These are phyloP conservation scores for Megastigmus dorsalis DNA, from an alignment of 2,888 invertebrate genomes.

Conservation along the genomic window DNA sequence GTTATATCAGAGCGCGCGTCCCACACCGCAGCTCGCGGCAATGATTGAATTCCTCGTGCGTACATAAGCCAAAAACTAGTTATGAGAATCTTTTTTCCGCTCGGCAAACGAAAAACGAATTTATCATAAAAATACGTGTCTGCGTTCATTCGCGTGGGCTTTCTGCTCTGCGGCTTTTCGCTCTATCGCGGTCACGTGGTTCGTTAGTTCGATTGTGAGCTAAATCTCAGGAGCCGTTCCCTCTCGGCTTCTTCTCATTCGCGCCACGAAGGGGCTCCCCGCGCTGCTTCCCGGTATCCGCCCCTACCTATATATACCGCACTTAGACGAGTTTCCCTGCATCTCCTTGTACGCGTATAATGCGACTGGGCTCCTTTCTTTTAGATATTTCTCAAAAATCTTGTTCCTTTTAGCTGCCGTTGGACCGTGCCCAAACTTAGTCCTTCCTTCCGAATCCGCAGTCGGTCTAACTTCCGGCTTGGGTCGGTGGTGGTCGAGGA, in stretches of 20 bases:
- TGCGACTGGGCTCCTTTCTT: too few relatives aligned
- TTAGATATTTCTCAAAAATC: constrained; percentile 66
- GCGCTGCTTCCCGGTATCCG: too few relatives aligned
- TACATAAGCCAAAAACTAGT: neutral
- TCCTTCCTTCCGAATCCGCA: constrained; percentile 45
- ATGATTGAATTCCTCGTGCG: neutral
- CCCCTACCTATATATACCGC: neutral
- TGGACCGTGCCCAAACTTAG: constrained; percentile 70
- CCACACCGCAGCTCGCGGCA: too few relatives aligned
- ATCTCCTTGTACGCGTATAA: too few relatives aligned
- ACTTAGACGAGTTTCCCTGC: constrained; percentile 7
- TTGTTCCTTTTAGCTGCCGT: constrained; percentile 70
- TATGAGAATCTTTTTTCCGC: too few relatives aligned
- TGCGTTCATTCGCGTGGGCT: neutral
- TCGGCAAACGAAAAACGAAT: neutral
- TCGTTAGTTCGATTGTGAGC: constrained; percentile 62
- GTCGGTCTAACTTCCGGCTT: constrained; percentile 70
- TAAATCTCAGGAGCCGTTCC: constrained; percentile 58
- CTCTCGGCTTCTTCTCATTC: neutral
- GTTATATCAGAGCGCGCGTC: too few relatives aligned
- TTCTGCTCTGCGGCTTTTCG: neutral
- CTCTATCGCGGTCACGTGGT: constrained; percentile 43
- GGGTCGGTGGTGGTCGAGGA: constrained; percentile 61
- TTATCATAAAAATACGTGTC: neutral
- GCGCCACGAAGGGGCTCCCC: neutral